Base-by-base conservation (phyloP, 2,888 invertebrate species). In the Diarsia mendica region DNA sequence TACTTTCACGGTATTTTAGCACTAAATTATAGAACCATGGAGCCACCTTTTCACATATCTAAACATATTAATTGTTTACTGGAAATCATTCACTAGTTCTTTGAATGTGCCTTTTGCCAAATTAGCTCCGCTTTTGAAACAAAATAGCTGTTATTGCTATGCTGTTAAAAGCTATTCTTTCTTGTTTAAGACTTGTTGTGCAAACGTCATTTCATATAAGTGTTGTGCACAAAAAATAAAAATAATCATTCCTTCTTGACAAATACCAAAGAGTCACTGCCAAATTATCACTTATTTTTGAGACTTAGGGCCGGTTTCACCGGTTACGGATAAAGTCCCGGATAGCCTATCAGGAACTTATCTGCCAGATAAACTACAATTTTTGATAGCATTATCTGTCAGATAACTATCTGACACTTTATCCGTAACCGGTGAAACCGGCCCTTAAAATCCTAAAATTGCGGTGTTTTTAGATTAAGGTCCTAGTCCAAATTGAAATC, bases 51-150 rank as follows among this genome's bases (percentile, higher is more conserved):
- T 67, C 64, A 84, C 77, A 71, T 84, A 80, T 77, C 75, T 76
- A 76, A 66, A 67, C 15, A 67, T 71, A 66, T 53, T 23, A 72
- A 77, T 51, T 80, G 65, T 70, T 78, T 66, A 58, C 44, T 72
- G 39, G 28, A 58, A 82, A 80, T 68, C 23, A 75, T 71, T 79
- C 68, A 55, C 63, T 11, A 75, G 77, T 77, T 77, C 67, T 72
- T 78, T 82, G 75, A 44, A 86, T 78, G 88, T 87, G 84, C 88
- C 88, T 87, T 87, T 83, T 77, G 83, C 83, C 64, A 75, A 74
- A 77, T 67, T 61, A 84, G 48, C 68, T 82, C 44, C 4, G 72
- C 73, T 76, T 82, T 48, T 61, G 15, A 79, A 69, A 60, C 39
- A 72, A 75, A 75, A 55, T 69, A 33, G 55, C 49, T 63, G 33